Conservation (phyloP, 2,797 vertebrate species). For the Mustela erminea region DNA sequence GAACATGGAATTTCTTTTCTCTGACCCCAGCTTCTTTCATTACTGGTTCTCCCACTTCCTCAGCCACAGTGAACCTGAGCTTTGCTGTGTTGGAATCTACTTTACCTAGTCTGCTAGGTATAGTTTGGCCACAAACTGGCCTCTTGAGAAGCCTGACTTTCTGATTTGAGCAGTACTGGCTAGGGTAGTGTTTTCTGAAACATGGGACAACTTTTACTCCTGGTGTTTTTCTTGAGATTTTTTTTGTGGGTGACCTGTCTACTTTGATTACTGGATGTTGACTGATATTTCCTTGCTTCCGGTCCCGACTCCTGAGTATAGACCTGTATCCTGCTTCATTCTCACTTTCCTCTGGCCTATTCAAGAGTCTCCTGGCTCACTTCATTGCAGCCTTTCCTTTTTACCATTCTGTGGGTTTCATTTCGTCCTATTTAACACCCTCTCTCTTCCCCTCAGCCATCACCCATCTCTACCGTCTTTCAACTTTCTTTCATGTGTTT, state of each 20-base stretch:
- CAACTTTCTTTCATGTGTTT: constrained; percentile 1
- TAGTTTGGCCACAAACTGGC: not conserved
- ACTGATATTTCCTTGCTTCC: not conserved
- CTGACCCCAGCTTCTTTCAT: not conserved
- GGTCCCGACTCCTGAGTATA: not conserved
- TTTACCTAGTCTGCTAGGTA: not conserved
- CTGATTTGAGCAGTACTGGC: not conserved
- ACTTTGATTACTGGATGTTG: not conserved
- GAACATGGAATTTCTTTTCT: not conserved
- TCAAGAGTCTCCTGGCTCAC: not conserved
- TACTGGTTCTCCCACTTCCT: not conserved
- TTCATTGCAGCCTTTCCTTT: not conserved
- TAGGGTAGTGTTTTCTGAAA: not conserved
- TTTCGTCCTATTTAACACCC: not conserved
- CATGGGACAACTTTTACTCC: not conserved
- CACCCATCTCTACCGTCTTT: not conserved
- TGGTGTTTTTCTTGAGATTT: not conserved
- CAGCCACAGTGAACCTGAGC: not conserved
- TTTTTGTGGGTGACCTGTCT: not conserved
- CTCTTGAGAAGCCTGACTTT: not conserved
- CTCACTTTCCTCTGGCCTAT: not conserved
- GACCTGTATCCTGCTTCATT: not conserved
- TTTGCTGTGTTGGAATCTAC: not conserved
- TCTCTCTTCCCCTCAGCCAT: not conserved
- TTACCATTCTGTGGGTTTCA: not conserved